Evolutionary conservation across 2,888 invertebrate species (phyloP).

Genomic region (Lampropteryx suffumata): DNA sequence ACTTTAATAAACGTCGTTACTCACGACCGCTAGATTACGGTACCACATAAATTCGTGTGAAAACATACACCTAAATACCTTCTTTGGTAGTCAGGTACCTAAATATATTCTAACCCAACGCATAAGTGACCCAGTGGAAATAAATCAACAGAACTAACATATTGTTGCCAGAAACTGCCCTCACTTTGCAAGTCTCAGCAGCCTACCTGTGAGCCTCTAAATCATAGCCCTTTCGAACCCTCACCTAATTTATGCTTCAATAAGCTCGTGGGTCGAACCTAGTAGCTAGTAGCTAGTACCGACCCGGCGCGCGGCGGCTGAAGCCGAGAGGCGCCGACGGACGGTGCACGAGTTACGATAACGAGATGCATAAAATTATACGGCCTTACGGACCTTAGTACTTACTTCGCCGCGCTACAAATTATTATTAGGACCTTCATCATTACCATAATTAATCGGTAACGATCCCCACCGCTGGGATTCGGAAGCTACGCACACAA

Average conservation of each 20-base stretch:
- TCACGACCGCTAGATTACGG: too few relatives aligned
- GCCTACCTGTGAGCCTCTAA: conserved; percentile 18
- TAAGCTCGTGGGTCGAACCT: conserved; percentile 18
- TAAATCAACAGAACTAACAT: conserved; percentile 17
- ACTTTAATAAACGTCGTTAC: too few relatives aligned
- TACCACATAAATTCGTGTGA: too few relatives aligned
- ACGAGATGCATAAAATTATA: conserved; percentile 24
- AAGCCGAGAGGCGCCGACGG: not conserved
- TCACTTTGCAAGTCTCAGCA: conserved; percentile 16
- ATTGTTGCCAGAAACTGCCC: conserved; percentile 10
- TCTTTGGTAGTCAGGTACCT: not conserved
- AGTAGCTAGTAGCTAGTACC: not conserved
- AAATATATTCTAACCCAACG: not conserved
- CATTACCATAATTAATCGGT: conserved; percentile 5
- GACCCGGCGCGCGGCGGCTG: not conserved
- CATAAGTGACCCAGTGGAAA: not conserved
- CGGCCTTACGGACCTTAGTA: conserved; percentile 9
- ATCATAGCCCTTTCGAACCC: conserved; percentile 24
- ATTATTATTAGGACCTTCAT: conserved; percentile 8
- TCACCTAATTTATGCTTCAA: conserved; percentile 27
- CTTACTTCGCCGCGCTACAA: conserved; percentile 13
- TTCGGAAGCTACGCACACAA: conserved; percentile 1
- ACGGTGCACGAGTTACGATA: conserved; percentile 20
- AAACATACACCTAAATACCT: too few relatives aligned
- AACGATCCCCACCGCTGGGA: conserved; percentile 2